Conservation (phyloP, 2,797 vertebrate species). For the Peromyscus nudipes region DNA sequence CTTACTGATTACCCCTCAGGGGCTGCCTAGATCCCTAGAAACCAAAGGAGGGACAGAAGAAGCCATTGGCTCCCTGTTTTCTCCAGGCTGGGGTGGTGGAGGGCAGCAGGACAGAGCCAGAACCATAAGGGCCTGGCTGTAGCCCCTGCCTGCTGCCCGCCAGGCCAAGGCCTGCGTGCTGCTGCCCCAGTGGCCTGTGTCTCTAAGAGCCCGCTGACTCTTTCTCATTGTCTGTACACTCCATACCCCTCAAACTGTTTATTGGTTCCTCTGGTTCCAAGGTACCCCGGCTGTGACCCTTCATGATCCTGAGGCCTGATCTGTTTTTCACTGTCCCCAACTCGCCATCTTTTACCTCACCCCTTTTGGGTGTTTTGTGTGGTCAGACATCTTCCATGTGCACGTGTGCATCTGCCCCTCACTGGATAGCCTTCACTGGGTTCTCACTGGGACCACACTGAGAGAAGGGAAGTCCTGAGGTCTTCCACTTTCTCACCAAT, state of each 20-base stretch:
- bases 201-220: neutral
- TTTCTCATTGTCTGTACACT: neutral
- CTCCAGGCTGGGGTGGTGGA: neutral
- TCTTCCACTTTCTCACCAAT: neutral
- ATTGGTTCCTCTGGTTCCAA: neutral
- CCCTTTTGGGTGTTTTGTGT: neutral
- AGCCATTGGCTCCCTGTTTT: constrained; percentile 48
- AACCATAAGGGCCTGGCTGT: neutral
- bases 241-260: neutral
- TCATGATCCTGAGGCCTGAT: neutral
- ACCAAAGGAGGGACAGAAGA: constrained; percentile 69
- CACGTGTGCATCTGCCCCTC: neutral
- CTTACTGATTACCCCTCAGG: constrained; percentile 89
- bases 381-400: neutral
- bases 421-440: neutral
- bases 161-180: neutral
- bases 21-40: neutral
- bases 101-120: neutral
- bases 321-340: neutral
- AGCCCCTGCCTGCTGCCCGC: neutral
- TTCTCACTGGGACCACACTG: neutral
- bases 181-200: neutral
- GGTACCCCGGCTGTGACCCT: neutral
- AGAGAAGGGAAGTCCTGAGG: neutral
- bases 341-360: neutral